Conservation (phyloP, 2,888 invertebrate species). For the Mesoligia furuncula region DNA sequence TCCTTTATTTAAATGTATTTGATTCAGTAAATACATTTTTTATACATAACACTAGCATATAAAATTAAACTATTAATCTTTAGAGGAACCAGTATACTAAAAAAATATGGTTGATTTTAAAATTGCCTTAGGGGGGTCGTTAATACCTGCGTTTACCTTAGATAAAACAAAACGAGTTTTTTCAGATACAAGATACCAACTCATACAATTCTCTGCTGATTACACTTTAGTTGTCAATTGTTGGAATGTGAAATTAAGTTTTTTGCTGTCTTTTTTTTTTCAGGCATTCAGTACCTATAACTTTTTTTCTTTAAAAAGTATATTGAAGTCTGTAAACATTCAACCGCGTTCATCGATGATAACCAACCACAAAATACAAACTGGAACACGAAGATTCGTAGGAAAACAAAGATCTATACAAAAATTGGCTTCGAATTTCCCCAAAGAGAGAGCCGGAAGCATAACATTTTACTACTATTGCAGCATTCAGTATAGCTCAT, state of each 20-base stretch:
- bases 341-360: slow-evolving; percentile 1
- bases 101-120: too few relatives aligned
- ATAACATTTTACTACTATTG: slow-evolving; percentile 56
- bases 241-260: slow-evolving; percentile 2
- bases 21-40: too few relatives aligned
- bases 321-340: slow-evolving; percentile 13
- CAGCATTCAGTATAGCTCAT: slow-evolving; percentile 45
- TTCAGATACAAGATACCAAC: background rate
- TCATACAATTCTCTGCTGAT: background rate
- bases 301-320: background rate
- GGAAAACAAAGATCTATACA: slow-evolving; percentile 53
- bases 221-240: background rate
- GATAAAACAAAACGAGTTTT: background rate
- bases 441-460: slow-evolving; percentile 57
- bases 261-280: background rate
- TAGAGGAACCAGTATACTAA: too few relatives aligned
- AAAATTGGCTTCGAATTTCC: slow-evolving; percentile 60
- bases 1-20: too few relatives aligned
- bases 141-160: too few relatives aligned
- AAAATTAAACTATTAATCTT: too few relatives aligned
- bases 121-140: too few relatives aligned
- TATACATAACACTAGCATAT: too few relatives aligned
- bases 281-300: background rate
- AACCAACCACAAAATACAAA: slow-evolving; percentile 39
- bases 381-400: slow-evolving; percentile 37